These are phyloP conservation scores for Xenopus borealis DNA, from an alignment of 2,113 vertebrate genomes.

Conservation along the genomic window DNA sequence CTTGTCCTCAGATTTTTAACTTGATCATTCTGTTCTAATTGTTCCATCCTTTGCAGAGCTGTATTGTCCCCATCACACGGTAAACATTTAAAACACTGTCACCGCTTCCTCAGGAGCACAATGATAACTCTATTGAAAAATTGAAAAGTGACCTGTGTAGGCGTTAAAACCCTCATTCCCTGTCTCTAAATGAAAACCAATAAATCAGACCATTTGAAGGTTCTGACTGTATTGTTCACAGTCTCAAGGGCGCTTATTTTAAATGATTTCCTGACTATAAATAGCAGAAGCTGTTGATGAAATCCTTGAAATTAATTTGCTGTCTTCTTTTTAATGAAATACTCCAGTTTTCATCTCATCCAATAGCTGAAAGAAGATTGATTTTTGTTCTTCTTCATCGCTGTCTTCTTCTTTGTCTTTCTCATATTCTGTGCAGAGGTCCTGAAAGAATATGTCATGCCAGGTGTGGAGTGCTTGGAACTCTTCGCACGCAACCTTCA, in stretches of 20 bases:
- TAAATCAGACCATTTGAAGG: slow-evolving; percentile 65
- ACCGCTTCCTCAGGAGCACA: not conserved
- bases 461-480: slow-evolving; percentile 76
- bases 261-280: slow-evolving; percentile 62
- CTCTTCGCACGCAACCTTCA: slow-evolving; percentile 90
- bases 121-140: slow-evolving; percentile 58
- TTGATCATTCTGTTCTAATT: slow-evolving; percentile 29
- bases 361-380: slow-evolving; percentile 46
- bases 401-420: slow-evolving; percentile 38
- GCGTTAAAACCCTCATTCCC: slow-evolving; percentile 60
- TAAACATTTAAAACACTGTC: slow-evolving; percentile 23
- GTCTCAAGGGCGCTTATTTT: slow-evolving; percentile 66
- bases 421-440: slow-evolving; percentile 63
- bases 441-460: slow-evolving; percentile 74
- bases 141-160: slow-evolving; percentile 52
- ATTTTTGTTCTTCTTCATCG: slow-evolving; percentile 47
- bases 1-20: slow-evolving; percentile 13
- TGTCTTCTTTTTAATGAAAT: slow-evolving; percentile 57
- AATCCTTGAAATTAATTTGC: slow-evolving; percentile 65
- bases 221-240: slow-evolving; percentile 61
- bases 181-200: slow-evolving; percentile 66
- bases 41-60: slow-evolving; percentile 21
- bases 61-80: slow-evolving; percentile 33
- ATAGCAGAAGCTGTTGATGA: slow-evolving; percentile 59
- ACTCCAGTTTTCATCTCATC: slow-evolving; percentile 44